A percentile compares a stretch with the other conserved stretches of the same genome.
These are phyloP conservation scores for Ametastegia equiseti DNA, from an alignment of 2,888 invertebrate species.

Conservation along the genomic window DNA sequence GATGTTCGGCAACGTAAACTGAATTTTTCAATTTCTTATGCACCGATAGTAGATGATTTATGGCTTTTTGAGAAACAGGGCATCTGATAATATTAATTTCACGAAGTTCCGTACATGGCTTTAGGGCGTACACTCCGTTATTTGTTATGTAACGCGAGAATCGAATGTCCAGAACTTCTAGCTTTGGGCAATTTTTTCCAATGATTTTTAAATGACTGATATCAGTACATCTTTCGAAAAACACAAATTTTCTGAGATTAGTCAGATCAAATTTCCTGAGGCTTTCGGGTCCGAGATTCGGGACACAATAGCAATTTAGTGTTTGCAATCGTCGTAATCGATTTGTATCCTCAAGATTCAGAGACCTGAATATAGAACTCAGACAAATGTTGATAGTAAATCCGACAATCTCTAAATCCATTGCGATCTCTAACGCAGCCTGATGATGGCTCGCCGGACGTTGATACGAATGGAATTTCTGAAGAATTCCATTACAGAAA, in stretches of 20 bases:
- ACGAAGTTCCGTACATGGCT: not conserved
- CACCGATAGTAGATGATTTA: not conserved
- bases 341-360: not conserved
- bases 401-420: not conserved
- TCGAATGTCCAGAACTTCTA: not conserved
- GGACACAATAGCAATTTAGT: not conserved
- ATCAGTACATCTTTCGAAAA: not conserved
- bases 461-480: not conserved
- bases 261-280: not conserved
- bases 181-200: not conserved
- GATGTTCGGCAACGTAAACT: not conserved
- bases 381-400: not conserved
- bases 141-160: not conserved
- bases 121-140: not conserved
- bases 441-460: not conserved
- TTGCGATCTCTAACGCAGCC: not conserved
- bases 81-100: not conserved
- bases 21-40: not conserved
- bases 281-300: no score
- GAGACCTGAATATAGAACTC: not conserved
- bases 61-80: not conserved
- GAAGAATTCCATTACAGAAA: not conserved
- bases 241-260: not conserved
- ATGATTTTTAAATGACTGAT: not conserved
- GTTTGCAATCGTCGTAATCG: not conserved